Evolutionary conservation across 1,140 invertebrate genomes (phyloP).

Genomic region (Steinernema feltiae): DNA sequence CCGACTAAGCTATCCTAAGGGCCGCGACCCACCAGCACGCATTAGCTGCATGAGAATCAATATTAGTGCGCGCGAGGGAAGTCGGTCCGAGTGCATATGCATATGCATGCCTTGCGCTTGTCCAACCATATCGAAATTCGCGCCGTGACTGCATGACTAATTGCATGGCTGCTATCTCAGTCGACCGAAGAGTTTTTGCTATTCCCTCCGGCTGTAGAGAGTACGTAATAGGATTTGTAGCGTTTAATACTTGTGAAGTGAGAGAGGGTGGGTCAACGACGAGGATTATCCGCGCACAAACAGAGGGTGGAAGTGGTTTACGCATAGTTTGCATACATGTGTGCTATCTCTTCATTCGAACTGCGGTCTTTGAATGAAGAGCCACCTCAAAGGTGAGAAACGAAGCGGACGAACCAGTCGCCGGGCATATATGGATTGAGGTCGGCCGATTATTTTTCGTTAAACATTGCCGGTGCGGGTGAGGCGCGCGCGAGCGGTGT

Average conservation of each 20-base stretch:
- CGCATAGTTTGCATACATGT: background rate
- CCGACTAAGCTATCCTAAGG: background rate
- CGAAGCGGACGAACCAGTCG: constrained; percentile 7
- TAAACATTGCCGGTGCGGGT: constrained; percentile 3
- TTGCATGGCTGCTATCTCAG: background rate
- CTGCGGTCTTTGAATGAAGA: background rate
- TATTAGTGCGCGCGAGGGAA: background rate
- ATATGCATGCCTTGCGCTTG: constrained; percentile 11
- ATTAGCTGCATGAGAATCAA: constrained; percentile 1
- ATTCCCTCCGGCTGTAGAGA: background rate
- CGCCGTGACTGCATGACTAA: constrained; percentile 14
- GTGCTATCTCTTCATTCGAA: too few relatives aligned
- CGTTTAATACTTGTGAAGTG: too few relatives aligned
- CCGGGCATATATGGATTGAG: constrained; percentile 10
- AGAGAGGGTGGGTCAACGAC: background rate
- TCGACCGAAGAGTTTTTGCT: background rate
- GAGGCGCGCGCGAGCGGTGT: constrained; percentile 9
- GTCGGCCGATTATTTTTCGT: constrained; percentile 13
- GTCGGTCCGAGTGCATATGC: background rate
- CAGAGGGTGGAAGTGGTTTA: background rate
- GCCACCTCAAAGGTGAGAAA: background rate
- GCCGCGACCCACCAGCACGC: constrained; percentile 4
- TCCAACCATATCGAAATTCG: constrained; percentile 12
- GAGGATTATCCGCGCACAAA: background rate
- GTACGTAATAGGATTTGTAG: background rate